Evolutionary conservation across 2,113 vertebrate species (phyloP).

Genomic region (Saimiri boliviensis): DNA sequence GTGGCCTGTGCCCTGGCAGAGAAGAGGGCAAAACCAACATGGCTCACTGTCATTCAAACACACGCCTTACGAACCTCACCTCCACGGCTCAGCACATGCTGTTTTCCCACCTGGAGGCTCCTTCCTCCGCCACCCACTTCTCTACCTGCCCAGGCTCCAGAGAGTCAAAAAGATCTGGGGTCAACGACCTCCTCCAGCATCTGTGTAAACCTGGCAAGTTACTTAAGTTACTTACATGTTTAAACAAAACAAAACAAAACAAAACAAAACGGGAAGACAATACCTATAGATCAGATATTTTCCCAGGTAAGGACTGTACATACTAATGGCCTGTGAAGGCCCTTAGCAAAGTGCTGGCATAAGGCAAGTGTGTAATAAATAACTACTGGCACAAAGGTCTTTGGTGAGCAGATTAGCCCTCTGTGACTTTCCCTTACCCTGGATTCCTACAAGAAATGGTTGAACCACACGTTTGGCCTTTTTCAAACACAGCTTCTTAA

Average conservation of each 20-base stretch:
- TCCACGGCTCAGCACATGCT: neutral
- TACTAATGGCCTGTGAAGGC: neutral
- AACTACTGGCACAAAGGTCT: neutral
- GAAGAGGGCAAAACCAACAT: neutral
- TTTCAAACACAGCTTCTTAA: constrained; percentile 8
- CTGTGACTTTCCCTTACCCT: neutral
- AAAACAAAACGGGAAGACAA: neutral
- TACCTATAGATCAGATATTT: neutral
- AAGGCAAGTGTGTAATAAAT: neutral
- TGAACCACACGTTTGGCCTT: neutral
- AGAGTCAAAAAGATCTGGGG: neutral
- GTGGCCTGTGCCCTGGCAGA: neutral
- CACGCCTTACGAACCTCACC: neutral
- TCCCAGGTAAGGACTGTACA: neutral
- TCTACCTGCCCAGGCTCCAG: neutral
- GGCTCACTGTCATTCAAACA: neutral
- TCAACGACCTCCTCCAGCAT: neutral
- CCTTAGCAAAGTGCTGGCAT: neutral
- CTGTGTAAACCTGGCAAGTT: neutral
- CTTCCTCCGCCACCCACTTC: neutral
- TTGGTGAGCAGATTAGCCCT: neutral
- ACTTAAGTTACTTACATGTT: neutral
- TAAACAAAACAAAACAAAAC: no score
- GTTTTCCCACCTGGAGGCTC: neutral
- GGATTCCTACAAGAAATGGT: neutral